These are phyloP conservation scores for Gavia stellata DNA, from an alignment of 2,113 vertebrate species.

Conservation along the genomic window DNA sequence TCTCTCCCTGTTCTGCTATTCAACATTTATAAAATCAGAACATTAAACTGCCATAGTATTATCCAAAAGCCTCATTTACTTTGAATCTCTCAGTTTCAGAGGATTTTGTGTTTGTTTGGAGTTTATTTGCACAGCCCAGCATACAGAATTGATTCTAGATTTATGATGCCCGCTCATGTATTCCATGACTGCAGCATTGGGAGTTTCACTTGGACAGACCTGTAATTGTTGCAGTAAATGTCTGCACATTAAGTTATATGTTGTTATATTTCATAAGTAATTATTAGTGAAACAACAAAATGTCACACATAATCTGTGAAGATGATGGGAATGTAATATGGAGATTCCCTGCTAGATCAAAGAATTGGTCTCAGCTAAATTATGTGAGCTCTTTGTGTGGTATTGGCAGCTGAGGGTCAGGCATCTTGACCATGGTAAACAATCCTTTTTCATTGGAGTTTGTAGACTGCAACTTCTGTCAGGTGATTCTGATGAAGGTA, in stretches of 20 bases:
- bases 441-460: background rate
- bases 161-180: conserved; percentile 46
- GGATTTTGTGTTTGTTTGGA: conserved; percentile 25
- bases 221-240: conserved; percentile 57
- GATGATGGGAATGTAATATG: background rate
- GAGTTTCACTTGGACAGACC: conserved; percentile 52
- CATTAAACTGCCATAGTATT: background rate
- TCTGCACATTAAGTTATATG: conserved; percentile 30
- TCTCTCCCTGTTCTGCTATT: conserved; percentile 9
- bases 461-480: background rate
- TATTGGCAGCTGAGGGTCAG: conserved; percentile 33
- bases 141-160: conserved; percentile 44
- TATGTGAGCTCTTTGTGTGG: background rate
- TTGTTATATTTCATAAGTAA: conserved; percentile 20
- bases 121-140: conserved; percentile 44
- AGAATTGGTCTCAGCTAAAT: conserved; percentile 37
- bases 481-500: background rate
- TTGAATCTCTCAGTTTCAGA: conserved; percentile 36
- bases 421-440: conserved; percentile 11
- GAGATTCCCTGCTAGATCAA: conserved; percentile 39
- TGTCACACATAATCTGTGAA: conserved; percentile 40
- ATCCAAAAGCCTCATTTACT: conserved; percentile 32
- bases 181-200: conserved; percentile 27
- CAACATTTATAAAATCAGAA: conserved; percentile 37
- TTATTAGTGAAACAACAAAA: conserved; percentile 49